Evolutionary conservation across 2,113 vertebrate species (phyloP).

Genomic region (Crotalus helleri): DNA sequence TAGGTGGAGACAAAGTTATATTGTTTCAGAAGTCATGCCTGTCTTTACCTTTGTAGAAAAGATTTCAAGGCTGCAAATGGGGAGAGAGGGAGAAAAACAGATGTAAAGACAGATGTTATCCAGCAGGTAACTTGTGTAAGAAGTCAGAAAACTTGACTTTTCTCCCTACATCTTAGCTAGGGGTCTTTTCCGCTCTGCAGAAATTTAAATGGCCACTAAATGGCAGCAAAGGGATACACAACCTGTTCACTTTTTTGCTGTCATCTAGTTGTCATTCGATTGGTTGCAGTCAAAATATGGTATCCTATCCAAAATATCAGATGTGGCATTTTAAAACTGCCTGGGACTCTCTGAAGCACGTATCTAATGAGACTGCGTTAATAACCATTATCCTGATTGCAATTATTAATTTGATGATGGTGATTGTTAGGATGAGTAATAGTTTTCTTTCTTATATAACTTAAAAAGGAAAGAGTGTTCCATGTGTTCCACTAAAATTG

Average conservation of each 20-base stretch:
- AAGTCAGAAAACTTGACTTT: background rate
- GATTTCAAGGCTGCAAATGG: background rate
- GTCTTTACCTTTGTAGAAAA: background rate
- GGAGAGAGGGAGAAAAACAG: fast-evolving
- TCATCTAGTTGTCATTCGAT: background rate
- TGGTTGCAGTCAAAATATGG: background rate
- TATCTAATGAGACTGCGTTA: background rate
- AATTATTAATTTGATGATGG: background rate
- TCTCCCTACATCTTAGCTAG: background rate
- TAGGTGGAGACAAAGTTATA: background rate
- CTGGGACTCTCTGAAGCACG: background rate
- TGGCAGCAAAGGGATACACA: background rate
- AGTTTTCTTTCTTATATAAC: background rate
- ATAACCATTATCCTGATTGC: background rate
- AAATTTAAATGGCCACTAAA: background rate
- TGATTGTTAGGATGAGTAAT: background rate
- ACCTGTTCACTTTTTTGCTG: background rate
- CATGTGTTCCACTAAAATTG: background rate
- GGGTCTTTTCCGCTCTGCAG: background rate
- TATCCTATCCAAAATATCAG: background rate
- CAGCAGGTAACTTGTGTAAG: fast-evolving
- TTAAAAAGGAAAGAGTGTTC: background rate
- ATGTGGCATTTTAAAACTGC: background rate
- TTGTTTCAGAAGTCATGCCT: background rate
- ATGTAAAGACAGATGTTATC: background rate